Conservation (phyloP, 1,140 invertebrate species). For the Zaprionus ornatus region DNA sequence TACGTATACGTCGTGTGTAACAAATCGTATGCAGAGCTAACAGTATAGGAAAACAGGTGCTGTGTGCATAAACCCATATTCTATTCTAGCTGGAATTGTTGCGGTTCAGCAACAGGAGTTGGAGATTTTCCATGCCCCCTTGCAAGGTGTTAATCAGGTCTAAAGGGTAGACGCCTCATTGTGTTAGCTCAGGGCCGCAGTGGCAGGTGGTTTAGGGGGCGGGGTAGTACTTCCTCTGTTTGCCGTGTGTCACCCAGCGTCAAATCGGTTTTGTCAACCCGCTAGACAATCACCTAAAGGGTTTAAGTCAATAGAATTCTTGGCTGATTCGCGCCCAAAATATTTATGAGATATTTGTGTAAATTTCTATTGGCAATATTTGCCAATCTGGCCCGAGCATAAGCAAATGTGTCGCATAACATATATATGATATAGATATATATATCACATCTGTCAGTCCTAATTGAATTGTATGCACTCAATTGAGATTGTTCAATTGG, state of each 20-base stretch:
- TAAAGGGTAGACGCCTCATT: background rate
- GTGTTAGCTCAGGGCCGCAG: background rate
- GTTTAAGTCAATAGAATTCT: slow-evolving; percentile 13
- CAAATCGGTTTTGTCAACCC: slow-evolving; percentile 45
- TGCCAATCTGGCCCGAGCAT: slow-evolving; percentile 19
- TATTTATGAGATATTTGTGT: slow-evolving; percentile 31
- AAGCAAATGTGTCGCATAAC: slow-evolving; percentile 11
- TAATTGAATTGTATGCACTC: slow-evolving; percentile 54
- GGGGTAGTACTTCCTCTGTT: background rate
- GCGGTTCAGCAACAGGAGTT: background rate
- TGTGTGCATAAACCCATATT: slow-evolving; percentile 1
- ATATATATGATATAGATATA: background rate
- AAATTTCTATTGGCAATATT: slow-evolving; percentile 38
- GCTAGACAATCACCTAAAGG: slow-evolving; percentile 1
- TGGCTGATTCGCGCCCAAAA: background rate
- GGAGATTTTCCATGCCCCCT: slow-evolving; percentile 25
- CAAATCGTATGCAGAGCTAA: slow-evolving; percentile 29
- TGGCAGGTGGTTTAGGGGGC: background rate
- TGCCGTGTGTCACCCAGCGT: slow-evolving; percentile 21
- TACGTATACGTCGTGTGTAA: slow-evolving; percentile 73
- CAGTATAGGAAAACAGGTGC: slow-evolving; percentile 12
- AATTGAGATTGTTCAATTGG: slow-evolving; percentile 43
- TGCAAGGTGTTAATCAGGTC: slow-evolving; percentile 12
- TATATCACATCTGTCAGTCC: slow-evolving; percentile 15
- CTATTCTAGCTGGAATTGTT: background rate